Evolutionary conservation across 2,113 vertebrate species (phyloP), one percentile per base, ranked within the genome.

Genomic region (Labrus mixtus): DNA sequence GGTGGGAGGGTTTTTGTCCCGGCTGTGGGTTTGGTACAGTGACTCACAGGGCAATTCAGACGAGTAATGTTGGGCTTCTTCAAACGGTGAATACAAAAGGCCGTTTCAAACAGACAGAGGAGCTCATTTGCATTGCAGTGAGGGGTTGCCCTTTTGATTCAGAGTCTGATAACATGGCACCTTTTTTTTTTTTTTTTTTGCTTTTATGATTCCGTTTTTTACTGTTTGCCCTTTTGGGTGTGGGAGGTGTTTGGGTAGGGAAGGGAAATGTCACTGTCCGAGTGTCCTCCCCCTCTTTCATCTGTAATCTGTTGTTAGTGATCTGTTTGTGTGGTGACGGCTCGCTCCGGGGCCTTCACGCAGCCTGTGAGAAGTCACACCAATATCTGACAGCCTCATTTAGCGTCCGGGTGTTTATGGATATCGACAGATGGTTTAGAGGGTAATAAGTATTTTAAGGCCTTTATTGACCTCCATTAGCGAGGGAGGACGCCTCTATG

Each of bases 61-160:
- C n/a, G n/a, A 36, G 56, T 51, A 61, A 67, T 63, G 57, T 56
- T 13, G 5, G 25, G 76, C 79, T 29, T 66, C 73, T 82, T 48
- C 15, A 79, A 61, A 80, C 56, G 68, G 37, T 41, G 61, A 68
- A 72, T 80, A 92, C 86, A 90, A 91, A 90, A 83, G 81, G 73
- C 68, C 56, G 37, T 76, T 91, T 89, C 53, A 73, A 57, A 53
- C 60, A 73, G 73, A 77, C 54, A 61, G 55, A 73, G 73, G 53
- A 23, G 66, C 87, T 87, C 45, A 89, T 92, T 91, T 89, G 87
- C 90, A 90, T 92, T 50, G 74, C 79, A 78, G 81, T 41, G 65
- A 73, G 51, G 57, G 53, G 62, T 75, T 79, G 72, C 81, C 86
- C 85, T 90, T 89, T 83, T 48, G 64, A 81, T 80, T 81, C 57